Evolutionary conservation across 2,888 invertebrate genomes (phyloP), one percentile per base, ranked within the genome.

Genomic region (Ramazzottius varieornatus): DNA sequence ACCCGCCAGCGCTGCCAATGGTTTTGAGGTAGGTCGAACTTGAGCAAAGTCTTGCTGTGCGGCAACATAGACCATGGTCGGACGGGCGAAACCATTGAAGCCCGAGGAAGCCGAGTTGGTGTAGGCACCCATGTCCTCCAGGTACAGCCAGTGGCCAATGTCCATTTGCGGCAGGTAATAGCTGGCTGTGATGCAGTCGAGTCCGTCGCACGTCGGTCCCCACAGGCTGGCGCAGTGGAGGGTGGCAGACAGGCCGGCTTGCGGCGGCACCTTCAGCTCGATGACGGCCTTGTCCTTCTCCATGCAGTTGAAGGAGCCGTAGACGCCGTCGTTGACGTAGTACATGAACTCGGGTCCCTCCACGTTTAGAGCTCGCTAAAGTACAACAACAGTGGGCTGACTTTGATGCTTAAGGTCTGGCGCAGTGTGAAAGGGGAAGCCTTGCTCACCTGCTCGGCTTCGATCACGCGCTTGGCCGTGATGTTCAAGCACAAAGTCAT

Each of bases 301-400:
- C 71, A 93, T 82, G 78, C 91, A 92, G 80, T 96, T 96, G 82
- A 98, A 98, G 67, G 92, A 92, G 67, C 96, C 94, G 77, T 98
- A 98, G 67, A 98, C 91, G 2, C 98, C 96, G 77, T 98, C 96
- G 78, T 96, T 96, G 73, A 98, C 85, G 80, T 92, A 96, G 78
- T 96, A 96, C 93, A 94, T 94, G 75, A 81, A 73, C 40, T 40
- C 20, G 40, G 40, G n/a, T n/a, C n/a, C n/a, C n/a, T n/a, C n/a
- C n/a, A n/a, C n/a, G n/a, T n/a, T n/a, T n/a, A n/a, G n/a, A n/a
- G n/a, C n/a, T n/a, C n/a, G n/a, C n/a, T n/a, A n/a, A n/a, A n/a
- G n/a, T n/a, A n/a, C n/a, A n/a, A n/a, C n/a, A n/a, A n/a, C n/a
- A n/a, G n/a, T n/a, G n/a, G n/a, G n/a, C n/a, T n/a, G n/a, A n/a